phyloP scores from a whole-genome alignment of 2,888 invertebrate species.

The Pimpla rufipes region DNA sequence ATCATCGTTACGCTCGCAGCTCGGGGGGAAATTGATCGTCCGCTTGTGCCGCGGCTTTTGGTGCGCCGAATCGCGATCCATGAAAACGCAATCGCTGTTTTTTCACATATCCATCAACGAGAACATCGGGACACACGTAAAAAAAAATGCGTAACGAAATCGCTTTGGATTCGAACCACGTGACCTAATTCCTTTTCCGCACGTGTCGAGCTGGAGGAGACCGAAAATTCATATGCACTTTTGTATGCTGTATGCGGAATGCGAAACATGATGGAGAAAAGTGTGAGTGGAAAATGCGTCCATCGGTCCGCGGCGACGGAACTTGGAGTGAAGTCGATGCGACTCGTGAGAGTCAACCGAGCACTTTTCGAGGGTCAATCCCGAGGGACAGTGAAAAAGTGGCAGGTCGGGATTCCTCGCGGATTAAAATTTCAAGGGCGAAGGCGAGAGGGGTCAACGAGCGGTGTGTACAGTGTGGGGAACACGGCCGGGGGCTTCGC shows the following conservation, averaged over 20 bases:
- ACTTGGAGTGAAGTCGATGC: background rate
- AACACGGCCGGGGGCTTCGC: background rate
- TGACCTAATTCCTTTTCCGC: conserved; percentile 22
- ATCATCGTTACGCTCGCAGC: conserved; percentile 12
- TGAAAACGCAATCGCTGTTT: conserved; percentile 25
- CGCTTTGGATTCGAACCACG: background rate
- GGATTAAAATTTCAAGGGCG: conserved; percentile 41
- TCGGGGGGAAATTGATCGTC: background rate
- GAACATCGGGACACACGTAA: background rate
- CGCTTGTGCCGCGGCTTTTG: background rate
- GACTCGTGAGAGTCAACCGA: too few species aligned
- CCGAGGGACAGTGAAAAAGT: background rate
- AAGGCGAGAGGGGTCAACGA: background rate
- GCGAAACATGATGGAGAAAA: background rate
- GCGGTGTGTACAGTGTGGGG: background rate
- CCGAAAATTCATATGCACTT: background rate
- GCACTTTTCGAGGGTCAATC: conserved; percentile 23
- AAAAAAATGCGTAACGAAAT: background rate
- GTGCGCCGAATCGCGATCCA: too few species aligned
- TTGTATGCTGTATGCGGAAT: background rate
- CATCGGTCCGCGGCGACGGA: conserved; percentile 9
- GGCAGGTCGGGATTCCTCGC: conserved; percentile 2
- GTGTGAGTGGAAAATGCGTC: background rate
- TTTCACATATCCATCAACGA: background rate
- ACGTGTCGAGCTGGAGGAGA: background rate